Conservation (phyloP, 1,140 invertebrate genomes). For the Drosophila orosa region DNA sequence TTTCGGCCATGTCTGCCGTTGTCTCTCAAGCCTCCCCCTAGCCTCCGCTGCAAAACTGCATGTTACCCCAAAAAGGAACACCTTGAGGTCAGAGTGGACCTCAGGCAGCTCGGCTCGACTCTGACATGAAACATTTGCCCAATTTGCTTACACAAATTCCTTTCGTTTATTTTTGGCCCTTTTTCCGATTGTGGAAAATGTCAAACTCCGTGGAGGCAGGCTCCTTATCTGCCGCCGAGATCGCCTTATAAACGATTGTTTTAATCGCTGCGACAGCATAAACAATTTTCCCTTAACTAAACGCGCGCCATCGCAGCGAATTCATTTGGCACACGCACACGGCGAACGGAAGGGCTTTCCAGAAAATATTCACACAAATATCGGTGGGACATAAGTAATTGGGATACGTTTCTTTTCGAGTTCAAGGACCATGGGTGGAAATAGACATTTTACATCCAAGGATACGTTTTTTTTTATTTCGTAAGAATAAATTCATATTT, state of each 20-base stretch:
- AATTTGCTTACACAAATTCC: conserved; percentile 43
- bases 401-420: conserved; percentile 8
- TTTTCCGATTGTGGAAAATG: conserved; percentile 45
- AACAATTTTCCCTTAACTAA: conserved; percentile 60
- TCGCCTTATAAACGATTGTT: conserved; percentile 68
- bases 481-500: too few relatives aligned
- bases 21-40: conserved; percentile 2
- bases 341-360: conserved; percentile 26
- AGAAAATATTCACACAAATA: conserved; percentile 46
- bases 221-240: conserved; percentile 38
- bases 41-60: background rate
- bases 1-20: conserved; percentile 10
- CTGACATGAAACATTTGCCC: conserved; percentile 27
- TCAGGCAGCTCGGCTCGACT: background rate
- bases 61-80: conserved; percentile 4
- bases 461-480: too few relatives aligned
- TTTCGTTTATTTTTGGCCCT: conserved; percentile 34
- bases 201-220: conserved; percentile 17
- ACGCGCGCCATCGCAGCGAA: conserved; percentile 49
- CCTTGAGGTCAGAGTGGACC: conserved; percentile 32
- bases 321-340: conserved; percentile 56
- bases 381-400: conserved; percentile 38
- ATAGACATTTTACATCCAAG: too few relatives aligned
- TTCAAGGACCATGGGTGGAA: conserved; percentile 27
- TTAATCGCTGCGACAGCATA: conserved; percentile 62